Conservation (phyloP, 2,113 vertebrate genomes). For the Phalacrocorax carbo region DNA sequence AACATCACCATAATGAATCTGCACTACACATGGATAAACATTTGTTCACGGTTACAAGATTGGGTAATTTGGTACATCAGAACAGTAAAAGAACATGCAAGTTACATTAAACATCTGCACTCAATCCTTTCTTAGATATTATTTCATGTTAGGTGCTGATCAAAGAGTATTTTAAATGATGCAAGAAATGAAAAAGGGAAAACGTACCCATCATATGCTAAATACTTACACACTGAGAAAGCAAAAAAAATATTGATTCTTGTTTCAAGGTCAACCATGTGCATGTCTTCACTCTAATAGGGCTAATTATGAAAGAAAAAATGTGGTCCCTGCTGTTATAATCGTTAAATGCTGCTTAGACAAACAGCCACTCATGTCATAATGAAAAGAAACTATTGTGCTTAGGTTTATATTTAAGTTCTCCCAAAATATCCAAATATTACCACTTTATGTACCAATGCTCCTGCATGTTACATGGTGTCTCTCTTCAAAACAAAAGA, state of each 20-base stretch:
- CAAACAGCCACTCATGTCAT: background rate
- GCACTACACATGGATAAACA: slow-evolving; percentile 35
- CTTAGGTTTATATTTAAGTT: background rate
- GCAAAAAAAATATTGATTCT: background rate
- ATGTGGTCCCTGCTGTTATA: background rate
- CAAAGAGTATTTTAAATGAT: background rate
- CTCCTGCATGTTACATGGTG: background rate
- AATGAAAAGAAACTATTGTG: background rate
- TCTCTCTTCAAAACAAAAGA: background rate
- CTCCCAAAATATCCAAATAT: background rate
- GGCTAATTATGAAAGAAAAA: slow-evolving; percentile 1
- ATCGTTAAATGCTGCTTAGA: slow-evolving; percentile 9
- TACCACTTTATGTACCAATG: background rate
- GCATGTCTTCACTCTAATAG: background rate
- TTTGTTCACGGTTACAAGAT: background rate
- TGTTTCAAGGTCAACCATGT: slow-evolving; percentile 1
- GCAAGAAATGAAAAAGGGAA: background rate
- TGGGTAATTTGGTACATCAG: background rate
- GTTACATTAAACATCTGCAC: background rate
- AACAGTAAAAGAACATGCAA: background rate
- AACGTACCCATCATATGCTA: fast-evolving
- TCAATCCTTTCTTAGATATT: background rate
- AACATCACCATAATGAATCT: slow-evolving; percentile 1
- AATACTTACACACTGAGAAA: background rate
- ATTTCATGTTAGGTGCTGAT: background rate